Evolutionary conservation across 2,113 vertebrate species (phyloP).

Genomic region (Gopherus evgoodei): DNA sequence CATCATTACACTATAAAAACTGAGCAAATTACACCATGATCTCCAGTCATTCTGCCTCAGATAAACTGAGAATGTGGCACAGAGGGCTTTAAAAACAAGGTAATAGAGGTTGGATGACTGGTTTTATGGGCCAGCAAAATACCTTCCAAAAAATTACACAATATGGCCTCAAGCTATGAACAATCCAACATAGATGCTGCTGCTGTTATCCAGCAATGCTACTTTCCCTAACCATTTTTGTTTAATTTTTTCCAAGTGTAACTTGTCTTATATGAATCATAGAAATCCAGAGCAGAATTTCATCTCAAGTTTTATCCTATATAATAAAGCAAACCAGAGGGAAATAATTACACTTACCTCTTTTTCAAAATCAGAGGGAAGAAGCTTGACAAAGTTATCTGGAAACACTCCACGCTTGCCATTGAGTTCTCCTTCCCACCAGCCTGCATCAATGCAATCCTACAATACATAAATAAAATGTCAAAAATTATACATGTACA

Average conservation of each 20-base stretch:
- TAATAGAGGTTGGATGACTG: neutral
- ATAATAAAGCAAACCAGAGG: neutral
- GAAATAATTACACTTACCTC: slow-evolving; percentile 80
- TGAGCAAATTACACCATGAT: neutral
- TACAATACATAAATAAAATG: slow-evolving; percentile 66
- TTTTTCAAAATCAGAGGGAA: slow-evolving; percentile 93
- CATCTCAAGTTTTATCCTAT: neutral
- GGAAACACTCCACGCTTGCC: slow-evolving; percentile 94
- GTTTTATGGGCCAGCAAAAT: slow-evolving; percentile 5
- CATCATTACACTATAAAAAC: neutral
- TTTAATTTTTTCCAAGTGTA: neutral
- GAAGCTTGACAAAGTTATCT: slow-evolving; percentile 97
- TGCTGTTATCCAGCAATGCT: neutral
- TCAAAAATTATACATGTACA: neutral
- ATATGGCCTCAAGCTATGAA: neutral
- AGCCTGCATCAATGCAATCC: slow-evolving; percentile 96
- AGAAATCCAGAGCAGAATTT: neutral
- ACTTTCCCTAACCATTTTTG: neutral
- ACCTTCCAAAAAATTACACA: neutral
- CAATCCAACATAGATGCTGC: neutral
- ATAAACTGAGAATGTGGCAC: neutral
- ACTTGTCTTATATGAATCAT: neutral
- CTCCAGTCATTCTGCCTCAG: neutral
- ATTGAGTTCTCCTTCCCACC: slow-evolving; percentile 97
- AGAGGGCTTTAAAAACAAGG: neutral